Evolutionary conservation across 2,113 vertebrate species (phyloP), one percentile per base, ranked within the genome.

Genomic region (Campylorhamphus procurvoides): DNA sequence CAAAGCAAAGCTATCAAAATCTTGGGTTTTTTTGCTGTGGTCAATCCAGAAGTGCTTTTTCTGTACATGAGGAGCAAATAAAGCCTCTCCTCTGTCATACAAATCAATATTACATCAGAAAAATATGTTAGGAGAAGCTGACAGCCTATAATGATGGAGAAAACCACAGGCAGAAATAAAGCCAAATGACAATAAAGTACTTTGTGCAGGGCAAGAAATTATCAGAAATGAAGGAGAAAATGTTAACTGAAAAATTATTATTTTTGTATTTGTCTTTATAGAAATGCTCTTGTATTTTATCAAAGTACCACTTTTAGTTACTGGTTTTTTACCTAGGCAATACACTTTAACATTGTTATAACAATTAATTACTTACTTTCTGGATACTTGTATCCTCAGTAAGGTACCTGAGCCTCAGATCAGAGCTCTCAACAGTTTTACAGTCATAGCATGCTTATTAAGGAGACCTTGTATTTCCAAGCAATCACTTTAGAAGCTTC

Each of bases 391-490:
- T 97, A 97, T 97, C 93, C 96, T 94, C 97, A 97, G 94, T 95
- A 97, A 96, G 90, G 96, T 94, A 96, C 95, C 97, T 94, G 87
- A 96, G 92, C 94, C 50, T 55, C 95, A 94, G 47, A 89, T 96
- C 94, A 81, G 49, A 96, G 96, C 95, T 93, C 90, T 96, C 35
- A 89, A 97, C 49, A 95, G 96, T 96, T 94, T 95, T 97, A 97
- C 96, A 97, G 95, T 96, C 97, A 98, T 94, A 96, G 87, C 87
- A 96, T 96, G 97, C 97, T 97, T 98, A 97, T 96, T 97, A 98
- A 97, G 97, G 83, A 97, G 97, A 97, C 84, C 93, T 90, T 95
- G 95, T 91, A 60, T 97, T 97, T 98, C 97, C 97, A 94, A 98
- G 97, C 96, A 96, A 97, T 73, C 97, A 97, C 96, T 90, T 97